Percentiles rank a stretch among this genome's conserved stretches.
phyloP scores from a whole-genome alignment of 2,113 vertebrate genomes.

The Salvelinus sp. region DNA sequence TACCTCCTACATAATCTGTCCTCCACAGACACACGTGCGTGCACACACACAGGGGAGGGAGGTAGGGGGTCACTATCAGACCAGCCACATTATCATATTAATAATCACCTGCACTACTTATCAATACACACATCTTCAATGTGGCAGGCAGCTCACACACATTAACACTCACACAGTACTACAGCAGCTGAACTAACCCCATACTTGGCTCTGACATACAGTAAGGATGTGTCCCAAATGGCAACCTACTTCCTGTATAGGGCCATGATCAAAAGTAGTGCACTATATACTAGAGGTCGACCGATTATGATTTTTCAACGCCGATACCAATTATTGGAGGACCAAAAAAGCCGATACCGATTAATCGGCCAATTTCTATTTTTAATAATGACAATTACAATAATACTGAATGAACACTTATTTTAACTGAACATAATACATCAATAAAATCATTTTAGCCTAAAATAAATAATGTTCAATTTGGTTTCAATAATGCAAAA shows the following conservation, averaged over 20 bases:
- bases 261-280: too few species aligned
- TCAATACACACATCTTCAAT: constrained; percentile 41
- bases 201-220: constrained; percentile 22
- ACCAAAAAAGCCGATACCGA: too few species aligned
- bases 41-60: constrained; percentile 53
- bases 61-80: constrained; percentile 76
- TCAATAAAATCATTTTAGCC: too few species aligned
- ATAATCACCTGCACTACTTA: constrained; percentile 78
- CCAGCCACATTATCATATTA: constrained; percentile 77
- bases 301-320: too few species aligned
- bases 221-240: constrained; percentile 2
- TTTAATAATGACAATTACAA: too few species aligned
- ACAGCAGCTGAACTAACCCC: constrained; percentile 23
- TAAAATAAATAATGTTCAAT: too few species aligned
- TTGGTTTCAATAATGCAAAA: too few species aligned
- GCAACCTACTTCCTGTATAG: background rate
- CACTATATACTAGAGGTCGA: too few species aligned
- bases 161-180: background rate
- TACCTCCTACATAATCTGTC: constrained; percentile 88
- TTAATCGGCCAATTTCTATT: too few species aligned
- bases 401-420: too few species aligned
- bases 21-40: constrained; percentile 73
- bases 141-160: constrained; percentile 36
- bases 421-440: too few species aligned
- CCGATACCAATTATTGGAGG: too few species aligned